These are phyloP conservation scores for Petrolisthes manimaculis DNA, from an alignment of 2,888 invertebrate species.

Conservation along the genomic window DNA sequence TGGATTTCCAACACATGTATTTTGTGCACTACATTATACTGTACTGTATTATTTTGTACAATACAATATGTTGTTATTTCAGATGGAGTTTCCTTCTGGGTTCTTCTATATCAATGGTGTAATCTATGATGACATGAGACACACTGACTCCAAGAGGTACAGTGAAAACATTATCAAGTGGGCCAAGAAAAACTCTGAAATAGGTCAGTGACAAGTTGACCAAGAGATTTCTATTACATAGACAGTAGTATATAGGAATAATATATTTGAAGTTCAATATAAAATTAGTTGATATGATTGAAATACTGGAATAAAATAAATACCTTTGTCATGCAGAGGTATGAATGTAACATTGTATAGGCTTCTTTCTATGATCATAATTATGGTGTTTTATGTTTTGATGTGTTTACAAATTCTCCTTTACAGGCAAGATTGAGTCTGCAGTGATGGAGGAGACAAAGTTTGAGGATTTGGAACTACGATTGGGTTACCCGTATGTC, in stretches of 20 bases:
- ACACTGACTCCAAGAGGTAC: constrained; percentile 76
- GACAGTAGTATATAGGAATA: too few species aligned
- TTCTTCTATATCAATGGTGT: constrained; percentile 84
- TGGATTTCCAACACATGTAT: too few species aligned
- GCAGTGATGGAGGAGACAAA: constrained; percentile 30
- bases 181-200: constrained; percentile 46
- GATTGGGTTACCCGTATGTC: constrained; percentile 79
- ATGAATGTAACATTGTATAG: too few species aligned
- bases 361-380: too few species aligned
- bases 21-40: too few species aligned
- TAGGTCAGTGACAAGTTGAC: constrained; percentile 38
- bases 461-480: constrained; percentile 73
- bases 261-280: too few species aligned
- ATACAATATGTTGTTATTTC: neutral
- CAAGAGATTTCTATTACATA: too few species aligned
- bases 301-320: too few species aligned
- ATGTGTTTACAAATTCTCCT: neutral
- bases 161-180: constrained; percentile 70
- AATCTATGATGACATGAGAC: constrained; percentile 82
- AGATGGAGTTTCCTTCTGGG: constrained; percentile 79
- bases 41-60: too few species aligned
- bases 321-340: too few species aligned
- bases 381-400: too few species aligned
- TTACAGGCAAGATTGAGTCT: neutral
- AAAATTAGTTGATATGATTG: too few species aligned